Evolutionary conservation across 2,797 vertebrate genomes (phyloP), one percentile per base, ranked within the genome.

Genomic region (Tapirus indicus): DNA sequence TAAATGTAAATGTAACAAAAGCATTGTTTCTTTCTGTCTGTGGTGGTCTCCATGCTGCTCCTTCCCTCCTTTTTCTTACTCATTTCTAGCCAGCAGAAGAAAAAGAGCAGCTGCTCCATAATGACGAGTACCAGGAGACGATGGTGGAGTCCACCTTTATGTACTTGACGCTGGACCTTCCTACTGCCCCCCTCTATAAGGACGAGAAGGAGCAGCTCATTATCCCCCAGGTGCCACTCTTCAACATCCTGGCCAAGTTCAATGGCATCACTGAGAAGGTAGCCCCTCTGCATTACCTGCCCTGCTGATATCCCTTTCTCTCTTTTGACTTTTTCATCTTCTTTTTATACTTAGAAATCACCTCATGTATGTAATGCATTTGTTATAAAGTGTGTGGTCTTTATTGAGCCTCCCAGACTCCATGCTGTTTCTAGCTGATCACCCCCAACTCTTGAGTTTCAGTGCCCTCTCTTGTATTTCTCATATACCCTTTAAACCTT

Each of bases 181-280:
- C 99, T 64, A 99, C 99, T 0, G 99, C 99, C 1, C 99, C 99
- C 0, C 99, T 99, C 44, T 99, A 99, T 97, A 99, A 99, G 98
- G 99, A 99, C 0, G 99, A 99, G 98, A 99, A 99, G 96, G 99
- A 99, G 98, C 99, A 99, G 98, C 99, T 99, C 5, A 99, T 99
- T 56, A 99, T 99, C 96, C 99, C 99, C 1, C 99, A 99, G 97
- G 99, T 99, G 54, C 99, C 99, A 0, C 99, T 99, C 84, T 99
- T 99, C 99, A 99, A 99, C 99, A 99, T 99, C 98, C 97, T 99
- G 98, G 99, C 98, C 78, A 99, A 99, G 97, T 99, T 99, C 98
- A 99, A 99, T 0, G 99, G 99, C 25, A 99, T 98, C 98, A 99
- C 99, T 0, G 99, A 99, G 98, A 99, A 99, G 99, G 99, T 99